Conservation (phyloP, 2,888 invertebrate genomes). For the Eilema depressum region DNA sequence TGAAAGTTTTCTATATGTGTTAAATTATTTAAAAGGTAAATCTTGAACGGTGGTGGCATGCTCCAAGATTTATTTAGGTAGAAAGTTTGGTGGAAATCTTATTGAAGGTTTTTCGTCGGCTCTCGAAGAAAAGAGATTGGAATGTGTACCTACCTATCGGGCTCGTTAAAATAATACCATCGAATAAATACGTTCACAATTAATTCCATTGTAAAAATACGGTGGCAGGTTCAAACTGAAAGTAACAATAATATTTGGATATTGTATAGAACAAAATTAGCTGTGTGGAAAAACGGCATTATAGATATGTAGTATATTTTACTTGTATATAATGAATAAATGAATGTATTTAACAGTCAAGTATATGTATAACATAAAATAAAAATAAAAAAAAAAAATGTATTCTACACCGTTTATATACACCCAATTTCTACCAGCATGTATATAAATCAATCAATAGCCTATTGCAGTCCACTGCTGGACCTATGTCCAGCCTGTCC, state of each 20-base stretch:
- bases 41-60: slow-evolving; percentile 13
- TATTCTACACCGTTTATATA: too few relatives aligned
- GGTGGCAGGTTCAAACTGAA: not conserved
- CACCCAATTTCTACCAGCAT: too few relatives aligned
- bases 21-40: slow-evolving; percentile 31
- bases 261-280: not conserved
- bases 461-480: too few relatives aligned
- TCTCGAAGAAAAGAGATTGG: not conserved
- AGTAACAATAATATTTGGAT: not conserved
- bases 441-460: too few relatives aligned
- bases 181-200: not conserved
- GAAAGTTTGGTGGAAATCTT: slow-evolving; percentile 22
- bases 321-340: too few relatives aligned
- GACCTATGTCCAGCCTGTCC: too few relatives aligned
- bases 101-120: slow-evolving; percentile 6
- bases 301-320: too few relatives aligned
- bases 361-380: too few relatives aligned
- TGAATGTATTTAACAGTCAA: too few relatives aligned
- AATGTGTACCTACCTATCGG: not conserved
- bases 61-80: slow-evolving; percentile 31
- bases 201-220: slow-evolving; percentile 2
- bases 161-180: not conserved
- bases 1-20: slow-evolving; percentile 34
- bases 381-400: too few relatives aligned
- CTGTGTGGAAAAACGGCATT: too few relatives aligned